phyloP scores from a whole-genome alignment of 2,113 vertebrate species.

The Meleagris gallopavo region DNA sequence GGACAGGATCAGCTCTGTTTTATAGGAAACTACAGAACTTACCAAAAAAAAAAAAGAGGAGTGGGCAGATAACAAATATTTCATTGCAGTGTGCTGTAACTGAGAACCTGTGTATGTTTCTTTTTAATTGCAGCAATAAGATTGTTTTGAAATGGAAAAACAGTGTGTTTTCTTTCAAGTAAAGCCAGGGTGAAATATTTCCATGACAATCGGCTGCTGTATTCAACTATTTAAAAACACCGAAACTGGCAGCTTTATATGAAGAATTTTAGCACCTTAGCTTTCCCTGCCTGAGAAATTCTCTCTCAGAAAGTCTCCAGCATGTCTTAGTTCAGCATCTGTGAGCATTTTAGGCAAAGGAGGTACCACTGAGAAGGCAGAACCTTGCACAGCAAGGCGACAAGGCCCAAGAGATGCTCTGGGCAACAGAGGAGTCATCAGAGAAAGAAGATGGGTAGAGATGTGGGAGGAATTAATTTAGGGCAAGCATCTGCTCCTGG shows the following conservation, averaged over 20 bases:
- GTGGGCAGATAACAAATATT: not conserved
- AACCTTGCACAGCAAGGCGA: not conserved
- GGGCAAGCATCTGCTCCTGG: conserved; percentile 11
- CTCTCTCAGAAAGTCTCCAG: not conserved
- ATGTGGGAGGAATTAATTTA: conserved; percentile 8
- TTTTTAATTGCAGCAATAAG: not conserved
- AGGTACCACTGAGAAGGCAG: not conserved
- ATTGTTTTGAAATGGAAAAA: not conserved
- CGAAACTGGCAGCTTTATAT: not conserved
- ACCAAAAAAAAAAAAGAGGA: not conserved
- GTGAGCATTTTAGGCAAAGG: not conserved
- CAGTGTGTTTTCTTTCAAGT: not conserved
- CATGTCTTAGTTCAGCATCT: not conserved
- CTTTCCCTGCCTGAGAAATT: not conserved
- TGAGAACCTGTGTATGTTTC: not conserved
- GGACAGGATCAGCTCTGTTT: not conserved
- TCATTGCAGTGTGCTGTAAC: not conserved
- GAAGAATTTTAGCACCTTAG: not conserved
- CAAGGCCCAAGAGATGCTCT: not conserved
- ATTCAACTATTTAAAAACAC: not conserved
- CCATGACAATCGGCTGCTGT: not conserved
- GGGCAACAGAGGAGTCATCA: not conserved
- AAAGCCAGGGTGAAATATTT: not conserved
- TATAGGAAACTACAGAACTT: not conserved
- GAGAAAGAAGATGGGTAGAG: not conserved